Conservation (phyloP, 1,140 invertebrate genomes). For the Bombus sibiricus region DNA sequence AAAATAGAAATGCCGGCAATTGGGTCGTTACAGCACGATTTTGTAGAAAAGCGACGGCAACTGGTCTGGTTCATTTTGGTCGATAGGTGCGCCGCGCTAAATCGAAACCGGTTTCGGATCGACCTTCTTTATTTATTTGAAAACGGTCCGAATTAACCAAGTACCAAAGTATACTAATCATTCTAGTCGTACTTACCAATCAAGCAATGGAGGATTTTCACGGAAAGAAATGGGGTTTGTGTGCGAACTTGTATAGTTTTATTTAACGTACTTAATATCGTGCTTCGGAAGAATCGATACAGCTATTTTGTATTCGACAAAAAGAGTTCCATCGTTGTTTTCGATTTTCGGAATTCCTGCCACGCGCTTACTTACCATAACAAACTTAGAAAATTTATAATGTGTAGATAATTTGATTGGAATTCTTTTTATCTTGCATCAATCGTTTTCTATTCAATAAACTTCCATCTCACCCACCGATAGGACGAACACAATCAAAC, state of each 20-base stretch:
- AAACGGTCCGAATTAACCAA: neutral
- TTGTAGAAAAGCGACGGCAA: constrained; percentile 11
- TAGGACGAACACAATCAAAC: neutral
- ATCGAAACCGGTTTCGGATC: constrained; percentile 17
- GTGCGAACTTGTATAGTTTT: no score
- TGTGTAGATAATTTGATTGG: neutral
- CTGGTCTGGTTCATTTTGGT: no score
- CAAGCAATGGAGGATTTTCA: neutral
- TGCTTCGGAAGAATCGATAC: neutral
- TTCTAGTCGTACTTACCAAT: neutral
- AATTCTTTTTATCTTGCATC: neutral
- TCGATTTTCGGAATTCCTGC: no score
- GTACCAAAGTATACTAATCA: no score
- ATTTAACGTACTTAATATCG: no score
- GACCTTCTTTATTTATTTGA: neutral
- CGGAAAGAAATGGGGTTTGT: neutral
- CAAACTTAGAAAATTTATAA: neutral
- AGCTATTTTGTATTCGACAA: neutral
- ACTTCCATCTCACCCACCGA: neutral
- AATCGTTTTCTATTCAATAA: neutral
- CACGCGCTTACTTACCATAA: no score
- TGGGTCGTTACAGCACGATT: constrained; percentile 29
- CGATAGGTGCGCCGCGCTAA: neutral
- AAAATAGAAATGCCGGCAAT: constrained; percentile 57
- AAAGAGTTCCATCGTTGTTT: no score